Conservation (phyloP, 2,797 vertebrate genomes). For the Pangasius mekongensis region DNA sequence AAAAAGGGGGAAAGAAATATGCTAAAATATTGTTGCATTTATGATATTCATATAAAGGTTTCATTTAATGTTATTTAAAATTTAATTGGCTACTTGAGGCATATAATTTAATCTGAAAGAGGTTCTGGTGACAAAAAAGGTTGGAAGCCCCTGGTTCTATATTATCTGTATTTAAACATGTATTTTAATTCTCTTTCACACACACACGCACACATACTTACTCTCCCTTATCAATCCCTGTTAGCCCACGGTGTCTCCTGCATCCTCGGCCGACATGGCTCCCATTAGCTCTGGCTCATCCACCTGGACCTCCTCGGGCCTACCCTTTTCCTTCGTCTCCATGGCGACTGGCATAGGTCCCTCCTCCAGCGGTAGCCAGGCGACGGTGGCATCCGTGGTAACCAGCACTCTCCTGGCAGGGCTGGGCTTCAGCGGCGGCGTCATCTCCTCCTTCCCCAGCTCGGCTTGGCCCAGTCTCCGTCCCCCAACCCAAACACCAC, state of each 20-base stretch:
- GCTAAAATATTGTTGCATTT: neutral
- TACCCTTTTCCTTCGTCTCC: constrained; percentile 96
- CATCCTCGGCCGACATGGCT: constrained; percentile 95
- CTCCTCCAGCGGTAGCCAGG: constrained; percentile 93
- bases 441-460: constrained; percentile 93
- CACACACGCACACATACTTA: neutral
- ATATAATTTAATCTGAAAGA: neutral
- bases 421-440: constrained; percentile 88
- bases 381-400: constrained; percentile 91
- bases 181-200: neutral
- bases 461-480: constrained; percentile 88
- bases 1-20: neutral
- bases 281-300: constrained; percentile 97
- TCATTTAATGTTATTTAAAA: neutral
- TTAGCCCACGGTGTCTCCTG: constrained; percentile 92
- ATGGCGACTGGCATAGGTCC: constrained; percentile 96
- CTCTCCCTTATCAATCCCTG: constrained; percentile 40
- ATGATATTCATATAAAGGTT: neutral
- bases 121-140: neutral
- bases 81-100: neutral
- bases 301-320: constrained; percentile 94
- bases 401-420: constrained; percentile 94
- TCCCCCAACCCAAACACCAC: constrained; percentile 66
- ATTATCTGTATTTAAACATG: neutral
- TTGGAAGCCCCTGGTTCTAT: neutral